Evolutionary conservation across 2,888 invertebrate species (phyloP).

Genomic region (Euzetes globulus): DNA sequence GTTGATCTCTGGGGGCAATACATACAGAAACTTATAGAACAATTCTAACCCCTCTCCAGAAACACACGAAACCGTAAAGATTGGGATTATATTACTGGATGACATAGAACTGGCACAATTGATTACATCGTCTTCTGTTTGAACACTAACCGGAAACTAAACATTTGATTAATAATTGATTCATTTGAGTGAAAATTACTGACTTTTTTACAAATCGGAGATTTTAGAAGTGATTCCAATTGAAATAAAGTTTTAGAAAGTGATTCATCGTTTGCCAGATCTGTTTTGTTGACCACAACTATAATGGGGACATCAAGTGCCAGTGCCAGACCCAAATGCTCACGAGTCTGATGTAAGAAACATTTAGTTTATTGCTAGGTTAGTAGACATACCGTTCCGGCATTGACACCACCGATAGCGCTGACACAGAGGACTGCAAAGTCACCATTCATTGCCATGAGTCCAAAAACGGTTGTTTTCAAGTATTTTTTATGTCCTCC

Average conservation of each 20-base stretch:
- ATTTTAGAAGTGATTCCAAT: conserved; percentile 58
- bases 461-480: conserved; percentile 84
- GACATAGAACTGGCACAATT: conserved; percentile 63
- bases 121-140: conserved; percentile 63
- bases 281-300: conserved; percentile 86
- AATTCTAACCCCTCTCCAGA: conserved; percentile 74
- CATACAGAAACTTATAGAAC: conserved; percentile 75
- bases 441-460: conserved; percentile 74
- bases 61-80: conserved; percentile 78
- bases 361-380: not conserved
- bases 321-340: conserved; percentile 69
- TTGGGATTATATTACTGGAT: conserved; percentile 61
- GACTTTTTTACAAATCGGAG: conserved; percentile 55
- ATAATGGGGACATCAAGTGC: conserved; percentile 64
- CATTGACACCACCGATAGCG: conserved; percentile 62
- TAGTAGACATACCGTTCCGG: conserved; percentile 53
- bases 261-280: conserved; percentile 58
- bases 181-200: conserved; percentile 16
- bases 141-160: conserved; percentile 59
- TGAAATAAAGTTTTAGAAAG: conserved; percentile 48
- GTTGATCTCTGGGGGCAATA: conserved; percentile 61
- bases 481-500: conserved; percentile 95
- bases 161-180: not conserved
- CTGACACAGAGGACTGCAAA: conserved; percentile 80
- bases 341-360: conserved; percentile 47